phyloP scores from a whole-genome alignment of 1,140 invertebrate species.

The Aethina tumida region DNA sequence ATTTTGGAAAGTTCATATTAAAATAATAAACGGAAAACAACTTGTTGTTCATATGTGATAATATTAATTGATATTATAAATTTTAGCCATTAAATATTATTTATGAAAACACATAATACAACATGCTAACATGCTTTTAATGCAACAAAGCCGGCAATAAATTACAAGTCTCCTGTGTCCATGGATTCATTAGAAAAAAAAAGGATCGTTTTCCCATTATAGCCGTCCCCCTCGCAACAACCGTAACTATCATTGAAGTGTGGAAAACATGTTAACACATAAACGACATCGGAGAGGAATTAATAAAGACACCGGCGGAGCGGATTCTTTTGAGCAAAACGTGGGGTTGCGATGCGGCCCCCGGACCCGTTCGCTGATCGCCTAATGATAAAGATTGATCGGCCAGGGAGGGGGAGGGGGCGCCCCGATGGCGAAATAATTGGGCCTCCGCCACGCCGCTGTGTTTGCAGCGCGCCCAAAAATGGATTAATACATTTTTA shows the following conservation, averaged over 20 bases:
- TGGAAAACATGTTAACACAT: constrained; percentile 25
- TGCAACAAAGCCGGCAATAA: too few species aligned
- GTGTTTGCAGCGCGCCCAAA: constrained; percentile 29
- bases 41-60: too few species aligned
- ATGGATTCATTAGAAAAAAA: too few species aligned
- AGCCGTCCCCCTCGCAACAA: constrained; percentile 14
- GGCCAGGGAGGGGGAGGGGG: too few species aligned
- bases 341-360: constrained; percentile 6
- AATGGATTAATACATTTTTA: constrained; percentile 38
- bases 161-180: too few species aligned
- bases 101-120: too few species aligned
- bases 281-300: constrained; percentile 25
- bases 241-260: too few species aligned
- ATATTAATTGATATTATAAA: too few species aligned
- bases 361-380: constrained; percentile 23
- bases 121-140: too few species aligned
- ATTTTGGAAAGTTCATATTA: too few species aligned
- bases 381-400: constrained; percentile 35
- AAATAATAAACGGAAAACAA: too few species aligned
- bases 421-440: constrained; percentile 35
- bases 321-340: constrained; percentile 8
- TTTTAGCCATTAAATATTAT: too few species aligned
- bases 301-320: constrained; percentile 24
- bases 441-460: constrained; percentile 23
- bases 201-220: constrained; percentile 4